A percentile compares a stretch with the other conserved stretches of the same genome.
Evolutionary conservation across 2,797 vertebrate species (phyloP).

Genomic region (Eurystomus glaucurus): DNA sequence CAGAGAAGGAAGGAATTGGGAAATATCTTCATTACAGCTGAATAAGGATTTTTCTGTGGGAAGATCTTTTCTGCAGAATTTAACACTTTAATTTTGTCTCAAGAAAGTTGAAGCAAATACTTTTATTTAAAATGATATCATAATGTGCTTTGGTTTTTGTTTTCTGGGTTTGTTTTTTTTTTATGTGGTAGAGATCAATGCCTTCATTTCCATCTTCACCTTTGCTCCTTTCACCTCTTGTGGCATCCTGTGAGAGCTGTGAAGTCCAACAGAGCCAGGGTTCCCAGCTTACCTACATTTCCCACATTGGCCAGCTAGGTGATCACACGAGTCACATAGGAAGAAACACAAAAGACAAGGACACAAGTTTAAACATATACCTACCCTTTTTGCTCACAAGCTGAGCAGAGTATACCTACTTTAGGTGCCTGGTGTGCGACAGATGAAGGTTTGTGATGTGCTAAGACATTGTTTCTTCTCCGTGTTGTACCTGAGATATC

Average conservation of each 20-base stretch:
- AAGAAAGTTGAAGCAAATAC: not conserved
- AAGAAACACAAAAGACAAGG: not conserved
- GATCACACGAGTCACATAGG: not conserved
- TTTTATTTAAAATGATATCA: not conserved
- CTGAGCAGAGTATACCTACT: not conserved
- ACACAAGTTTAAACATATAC: not conserved
- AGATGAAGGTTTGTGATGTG: not conserved
- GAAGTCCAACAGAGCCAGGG: not conserved
- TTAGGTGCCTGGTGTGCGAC: not conserved
- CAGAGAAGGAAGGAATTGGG: not conserved
- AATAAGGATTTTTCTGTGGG: not conserved
- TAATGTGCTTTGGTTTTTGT: accelerated
- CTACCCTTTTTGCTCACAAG: not conserved
- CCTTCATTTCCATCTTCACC: not conserved
- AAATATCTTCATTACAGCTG: not conserved
- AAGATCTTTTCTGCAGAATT: not conserved
- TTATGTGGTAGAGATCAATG: not conserved
- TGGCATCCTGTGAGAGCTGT: not conserved
- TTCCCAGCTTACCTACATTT: not conserved
- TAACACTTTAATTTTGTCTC: not conserved
- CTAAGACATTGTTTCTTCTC: not conserved
- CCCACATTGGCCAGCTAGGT: not conserved
- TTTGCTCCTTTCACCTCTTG: not conserved
- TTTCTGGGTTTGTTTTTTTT: not conserved
- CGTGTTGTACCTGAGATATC: not conserved